Conservation (phyloP, 1,140 invertebrate genomes). For the Macrobrachium nipponense region DNA sequence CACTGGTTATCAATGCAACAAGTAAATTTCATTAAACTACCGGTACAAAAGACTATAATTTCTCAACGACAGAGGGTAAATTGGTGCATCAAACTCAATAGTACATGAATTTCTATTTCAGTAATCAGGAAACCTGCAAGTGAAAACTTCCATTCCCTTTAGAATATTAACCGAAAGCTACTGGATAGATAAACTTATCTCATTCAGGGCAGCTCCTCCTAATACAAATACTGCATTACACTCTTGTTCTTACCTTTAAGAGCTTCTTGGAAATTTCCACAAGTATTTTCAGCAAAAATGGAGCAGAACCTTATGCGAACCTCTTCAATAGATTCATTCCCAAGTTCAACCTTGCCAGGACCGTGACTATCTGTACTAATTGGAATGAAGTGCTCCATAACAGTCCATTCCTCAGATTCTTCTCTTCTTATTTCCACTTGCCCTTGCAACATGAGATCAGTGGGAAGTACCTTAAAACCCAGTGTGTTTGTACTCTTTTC, state of each 20-base stretch:
- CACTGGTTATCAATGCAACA: slow-evolving; percentile 53
- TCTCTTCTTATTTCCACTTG: slow-evolving; percentile 64
- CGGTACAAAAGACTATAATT: too few species aligned
- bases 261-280: slow-evolving; percentile 84
- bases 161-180: too few species aligned
- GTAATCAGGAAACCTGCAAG: too few species aligned
- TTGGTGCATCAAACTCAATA: too few species aligned
- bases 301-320: slow-evolving; percentile 80
- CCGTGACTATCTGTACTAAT: slow-evolving; percentile 63
- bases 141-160: too few species aligned
- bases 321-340: slow-evolving; percentile 67
- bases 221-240: too few species aligned
- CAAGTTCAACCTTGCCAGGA: slow-evolving; percentile 71
- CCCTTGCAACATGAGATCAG: slow-evolving; percentile 76
- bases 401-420: slow-evolving; percentile 59
- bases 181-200: too few species aligned
- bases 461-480: slow-evolving; percentile 78
- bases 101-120: too few species aligned
- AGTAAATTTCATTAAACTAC: too few species aligned
- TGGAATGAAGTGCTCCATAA: slow-evolving; percentile 28
- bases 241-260: slow-evolving; percentile 65
- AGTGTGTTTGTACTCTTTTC: slow-evolving; percentile 81
- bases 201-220: too few species aligned
- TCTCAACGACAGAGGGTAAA: too few species aligned
- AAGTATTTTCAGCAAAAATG: slow-evolving; percentile 80